Base-by-base conservation (phyloP, 2,797 vertebrate genomes). In the Poliocrania exsul region DNA sequence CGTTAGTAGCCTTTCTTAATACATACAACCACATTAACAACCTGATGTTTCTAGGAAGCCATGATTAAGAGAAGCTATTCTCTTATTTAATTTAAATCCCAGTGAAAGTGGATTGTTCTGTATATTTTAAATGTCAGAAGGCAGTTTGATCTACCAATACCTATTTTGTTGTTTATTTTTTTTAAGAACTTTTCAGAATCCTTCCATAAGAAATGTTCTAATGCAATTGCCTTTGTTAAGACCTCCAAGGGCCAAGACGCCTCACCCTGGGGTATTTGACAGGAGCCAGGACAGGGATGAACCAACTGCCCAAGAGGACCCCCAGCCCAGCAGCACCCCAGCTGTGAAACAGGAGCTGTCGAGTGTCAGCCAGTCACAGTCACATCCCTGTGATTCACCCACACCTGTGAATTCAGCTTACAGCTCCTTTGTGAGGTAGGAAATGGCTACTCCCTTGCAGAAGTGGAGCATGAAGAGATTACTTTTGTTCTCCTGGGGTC, bases 341-440 rank as follows among this genome's bases (percentile, higher is more conserved):
- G 1, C 6, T 16, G 14, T 1, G n/a, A 46, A 33, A 35, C 74
- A 64, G 51, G 51, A 53, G 51, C 35, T 28, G 38, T 13, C 49
- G 57, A n/a, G 54, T 61, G 33, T 53, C 66, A 47, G 23, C 72
- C 42, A 50, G 50, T 58, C 38, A 49, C 18, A 4, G 2, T 42
- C 61, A 42, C 23, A 57, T 57, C 49, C 0, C 0, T 60, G 81
- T 31, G 56, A 90, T 79, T 82, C 83, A 64, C 38, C 44, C 40
- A 13, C 0, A 0, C 25, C 50, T n/a, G 20, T 6, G 38, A 50
- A 50, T 70, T 56, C 75, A 57, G 69, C 71, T 82, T 79, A 75
- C 61, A 72, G 60, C 72, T 88, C 77, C 56, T 62, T 38, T 71
- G 37, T 70, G 70, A 91, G 95, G 93, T 90, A 94, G 73, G 92